These are phyloP conservation scores for Polyodon spathula DNA, from an alignment of 2,113 vertebrate genomes.

Conservation along the genomic window DNA sequence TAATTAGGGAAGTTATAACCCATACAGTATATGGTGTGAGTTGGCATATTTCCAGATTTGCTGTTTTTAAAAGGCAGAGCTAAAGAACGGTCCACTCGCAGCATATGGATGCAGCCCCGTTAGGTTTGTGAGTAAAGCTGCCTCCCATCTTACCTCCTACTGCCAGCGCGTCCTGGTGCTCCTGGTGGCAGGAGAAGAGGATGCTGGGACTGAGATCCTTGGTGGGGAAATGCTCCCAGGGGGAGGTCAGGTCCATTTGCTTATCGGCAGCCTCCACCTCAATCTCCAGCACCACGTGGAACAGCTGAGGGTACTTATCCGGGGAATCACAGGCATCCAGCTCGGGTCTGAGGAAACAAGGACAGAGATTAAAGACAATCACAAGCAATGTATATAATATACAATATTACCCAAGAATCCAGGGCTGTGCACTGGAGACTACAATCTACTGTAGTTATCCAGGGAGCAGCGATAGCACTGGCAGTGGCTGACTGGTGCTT, in stretches of 20 bases:
- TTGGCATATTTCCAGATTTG: too few relatives aligned
- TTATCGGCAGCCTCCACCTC: conserved; percentile 84
- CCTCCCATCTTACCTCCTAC: conserved; percentile 64
- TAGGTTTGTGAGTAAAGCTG: not conserved
- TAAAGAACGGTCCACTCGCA: too few relatives aligned
- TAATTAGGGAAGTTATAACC: too few relatives aligned
- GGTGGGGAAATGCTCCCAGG: conserved; percentile 89
- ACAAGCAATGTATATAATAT: not conserved
- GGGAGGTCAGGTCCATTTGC: conserved; percentile 84
- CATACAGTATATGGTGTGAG: too few relatives aligned
- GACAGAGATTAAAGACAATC: not conserved
- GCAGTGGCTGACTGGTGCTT: too few relatives aligned
- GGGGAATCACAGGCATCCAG: conserved; percentile 91
- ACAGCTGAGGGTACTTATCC: conserved; percentile 95
- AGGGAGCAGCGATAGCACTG: too few relatives aligned
- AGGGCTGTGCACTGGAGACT: too few relatives aligned
- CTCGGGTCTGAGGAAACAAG: conserved; percentile 65
- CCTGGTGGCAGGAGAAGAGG: conserved; percentile 91
- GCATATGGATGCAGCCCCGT: too few relatives aligned
- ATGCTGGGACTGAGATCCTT: conserved; percentile 86
- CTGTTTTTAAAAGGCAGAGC: too few relatives aligned
- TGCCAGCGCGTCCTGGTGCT: conserved; percentile 82
- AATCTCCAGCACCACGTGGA: conserved; percentile 83
- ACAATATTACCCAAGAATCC: too few relatives aligned
- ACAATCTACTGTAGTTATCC: too few relatives aligned